These are phyloP conservation scores for Pygocentrus nattereri DNA, from an alignment of 2,797 vertebrate genomes.

Conservation along the genomic window DNA sequence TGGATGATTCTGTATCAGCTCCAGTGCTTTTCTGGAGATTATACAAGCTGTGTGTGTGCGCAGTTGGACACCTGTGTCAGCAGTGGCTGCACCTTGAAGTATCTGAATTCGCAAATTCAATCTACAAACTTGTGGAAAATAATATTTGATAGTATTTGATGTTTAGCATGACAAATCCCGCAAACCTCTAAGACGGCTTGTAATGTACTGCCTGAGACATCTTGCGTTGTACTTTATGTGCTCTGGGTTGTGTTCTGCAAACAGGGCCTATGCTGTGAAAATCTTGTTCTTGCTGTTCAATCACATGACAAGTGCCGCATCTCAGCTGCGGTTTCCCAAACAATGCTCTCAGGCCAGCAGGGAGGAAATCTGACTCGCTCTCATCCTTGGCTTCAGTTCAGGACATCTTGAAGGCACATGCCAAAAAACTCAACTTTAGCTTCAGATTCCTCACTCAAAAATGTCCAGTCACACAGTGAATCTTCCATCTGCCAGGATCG, in stretches of 20 bases:
- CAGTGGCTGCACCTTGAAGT: too few species aligned
- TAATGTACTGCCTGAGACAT: too few species aligned
- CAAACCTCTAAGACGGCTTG: too few species aligned
- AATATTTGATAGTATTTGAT: too few species aligned
- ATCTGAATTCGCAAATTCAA: too few species aligned
- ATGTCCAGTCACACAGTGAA: conserved; percentile 16
- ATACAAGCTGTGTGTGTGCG: too few species aligned
- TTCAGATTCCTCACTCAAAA: conserved; percentile 13
- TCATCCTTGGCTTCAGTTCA: conserved; percentile 22
- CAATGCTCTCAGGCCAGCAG: conserved; percentile 29
- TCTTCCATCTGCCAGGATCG: conserved; percentile 33
- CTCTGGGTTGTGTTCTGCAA: background rate
- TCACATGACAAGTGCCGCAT: background rate
- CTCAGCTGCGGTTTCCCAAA: conserved; percentile 35
- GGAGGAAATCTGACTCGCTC: conserved; percentile 5
- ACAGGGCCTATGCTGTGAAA: background rate
- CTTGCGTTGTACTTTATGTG: too few species aligned
- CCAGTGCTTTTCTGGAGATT: too few species aligned
- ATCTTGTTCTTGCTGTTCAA: background rate
- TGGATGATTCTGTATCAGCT: too few species aligned
- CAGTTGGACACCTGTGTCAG: too few species aligned
- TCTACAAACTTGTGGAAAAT: too few species aligned
- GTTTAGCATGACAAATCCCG: too few species aligned
- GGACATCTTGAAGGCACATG: conserved; percentile 15
- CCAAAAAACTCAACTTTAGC: conserved; percentile 5